Evolutionary conservation across 2,888 invertebrate species (phyloP).

Genomic region (Hoplodrina blanda): DNA sequence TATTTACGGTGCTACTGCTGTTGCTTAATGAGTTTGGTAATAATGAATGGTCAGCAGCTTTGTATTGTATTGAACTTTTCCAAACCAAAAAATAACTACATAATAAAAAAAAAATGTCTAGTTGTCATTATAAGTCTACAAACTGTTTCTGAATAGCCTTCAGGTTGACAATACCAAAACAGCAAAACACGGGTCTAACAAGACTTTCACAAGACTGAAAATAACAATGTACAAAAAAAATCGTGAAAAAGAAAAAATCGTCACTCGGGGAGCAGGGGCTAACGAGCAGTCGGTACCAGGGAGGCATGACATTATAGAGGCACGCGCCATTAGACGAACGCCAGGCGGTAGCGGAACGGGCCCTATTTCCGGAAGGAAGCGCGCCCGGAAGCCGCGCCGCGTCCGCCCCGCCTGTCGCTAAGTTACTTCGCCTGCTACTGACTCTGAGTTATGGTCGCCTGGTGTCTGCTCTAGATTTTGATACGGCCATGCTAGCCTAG

Average conservation of each 20-base stretch:
- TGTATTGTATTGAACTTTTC: background rate
- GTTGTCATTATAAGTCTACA: conserved; percentile 27
- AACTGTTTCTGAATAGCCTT: conserved; percentile 36
- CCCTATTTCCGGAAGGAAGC: conserved; percentile 90
- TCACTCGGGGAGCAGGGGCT: conserved; percentile 72
- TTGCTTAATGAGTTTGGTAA: background rate
- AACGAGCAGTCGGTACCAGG: conserved; percentile 82
- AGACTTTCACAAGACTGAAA: conserved; percentile 53
- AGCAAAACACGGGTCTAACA: conserved; percentile 48
- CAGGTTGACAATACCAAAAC: conserved; percentile 47
- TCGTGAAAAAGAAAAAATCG: conserved; percentile 57
- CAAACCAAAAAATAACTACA: background rate
- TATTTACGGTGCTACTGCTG: background rate
- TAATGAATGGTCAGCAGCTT: background rate
- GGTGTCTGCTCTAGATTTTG: conserved; percentile 71
- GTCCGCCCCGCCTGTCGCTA: conserved; percentile 79
- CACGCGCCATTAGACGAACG: conserved; percentile 80
- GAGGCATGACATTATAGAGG: conserved; percentile 85
- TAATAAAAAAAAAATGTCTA: conserved; percentile 2
- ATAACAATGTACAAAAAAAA: conserved; percentile 58
- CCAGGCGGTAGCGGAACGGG: conserved; percentile 82
- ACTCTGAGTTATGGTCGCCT: conserved; percentile 78
- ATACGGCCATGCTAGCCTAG: conserved; percentile 64
- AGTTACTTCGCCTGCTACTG: conserved; percentile 72
- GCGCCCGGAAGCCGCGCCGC: conserved; percentile 84